Percentiles rank a stretch among this genome's conserved stretches.
Conservation (phyloP, 2,113 vertebrate genomes). For the Formicarius rufipectus region DNA sequence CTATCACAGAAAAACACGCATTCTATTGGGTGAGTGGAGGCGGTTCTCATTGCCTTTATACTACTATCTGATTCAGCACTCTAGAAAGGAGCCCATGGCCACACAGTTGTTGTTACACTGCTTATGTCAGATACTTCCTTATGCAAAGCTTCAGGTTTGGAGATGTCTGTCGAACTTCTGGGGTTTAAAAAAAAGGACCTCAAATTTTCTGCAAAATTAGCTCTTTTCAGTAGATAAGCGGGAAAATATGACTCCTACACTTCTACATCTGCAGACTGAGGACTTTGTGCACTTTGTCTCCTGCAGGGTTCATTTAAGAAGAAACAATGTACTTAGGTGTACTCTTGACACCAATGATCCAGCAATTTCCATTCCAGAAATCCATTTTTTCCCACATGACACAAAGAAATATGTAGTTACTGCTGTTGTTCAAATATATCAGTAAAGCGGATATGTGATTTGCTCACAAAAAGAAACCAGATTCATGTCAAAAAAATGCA, state of each 20-base stretch:
- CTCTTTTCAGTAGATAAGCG: background rate
- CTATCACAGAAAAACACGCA: background rate
- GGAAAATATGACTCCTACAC: background rate
- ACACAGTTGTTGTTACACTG: background rate
- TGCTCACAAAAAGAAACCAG: background rate
- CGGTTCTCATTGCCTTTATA: background rate
- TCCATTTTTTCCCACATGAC: background rate
- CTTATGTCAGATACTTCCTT: background rate
- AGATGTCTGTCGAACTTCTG: background rate
- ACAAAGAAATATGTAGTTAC: background rate
- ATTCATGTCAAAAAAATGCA: background rate
- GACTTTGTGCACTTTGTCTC: background rate
- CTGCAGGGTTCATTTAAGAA: background rate
- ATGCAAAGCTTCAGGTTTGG: background rate
- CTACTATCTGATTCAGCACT: background rate
- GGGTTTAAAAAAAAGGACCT: background rate
- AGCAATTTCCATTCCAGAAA: background rate
- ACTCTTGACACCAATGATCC: background rate
- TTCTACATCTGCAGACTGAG: background rate
- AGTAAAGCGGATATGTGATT: background rate
- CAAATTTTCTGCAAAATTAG: background rate
- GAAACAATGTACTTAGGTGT: fast-evolving
- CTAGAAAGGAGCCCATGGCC: background rate
- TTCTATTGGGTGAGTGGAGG: background rate
- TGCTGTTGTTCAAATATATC: background rate